These are phyloP conservation scores for Noctua janthina DNA, from an alignment of 2,888 invertebrate species.

Conservation along the genomic window DNA sequence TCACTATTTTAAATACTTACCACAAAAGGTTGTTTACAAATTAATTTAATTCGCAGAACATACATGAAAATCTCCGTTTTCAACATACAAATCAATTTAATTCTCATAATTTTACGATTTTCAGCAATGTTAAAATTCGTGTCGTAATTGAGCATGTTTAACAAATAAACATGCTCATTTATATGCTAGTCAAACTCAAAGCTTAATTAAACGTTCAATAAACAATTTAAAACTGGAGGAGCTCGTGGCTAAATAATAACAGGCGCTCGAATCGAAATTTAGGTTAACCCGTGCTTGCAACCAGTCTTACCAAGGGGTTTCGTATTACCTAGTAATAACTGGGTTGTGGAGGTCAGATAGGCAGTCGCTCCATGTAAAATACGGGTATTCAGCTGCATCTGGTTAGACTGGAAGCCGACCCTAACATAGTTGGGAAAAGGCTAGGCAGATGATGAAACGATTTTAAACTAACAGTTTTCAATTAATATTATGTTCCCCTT, in stretches of 20 bases:
- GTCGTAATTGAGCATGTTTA: not conserved
- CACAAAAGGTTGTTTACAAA: too few relatives aligned
- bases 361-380: too few relatives aligned
- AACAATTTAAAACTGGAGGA: not conserved
- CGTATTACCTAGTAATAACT: too few relatives aligned
- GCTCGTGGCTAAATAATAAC: too few relatives aligned
- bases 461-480: not conserved
- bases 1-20: not conserved
- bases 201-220: not conserved
- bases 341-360: too few relatives aligned
- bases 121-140: not conserved
- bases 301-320: too few relatives aligned
- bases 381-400: too few relatives aligned
- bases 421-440: too few relatives aligned
- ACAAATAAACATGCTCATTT: constrained; percentile 10
- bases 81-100: not conserved
- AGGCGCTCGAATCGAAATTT: too few relatives aligned
- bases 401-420: too few relatives aligned
- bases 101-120: not conserved
- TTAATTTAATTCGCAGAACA: not conserved
- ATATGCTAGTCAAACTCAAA: not conserved
- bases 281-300: too few relatives aligned
- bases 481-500: not conserved
- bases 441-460: too few relatives aligned
- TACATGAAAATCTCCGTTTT: not conserved